These are phyloP conservation scores for Sebastes iracundus DNA, from an alignment of 2,797 vertebrate species.

Conservation along the genomic window DNA sequence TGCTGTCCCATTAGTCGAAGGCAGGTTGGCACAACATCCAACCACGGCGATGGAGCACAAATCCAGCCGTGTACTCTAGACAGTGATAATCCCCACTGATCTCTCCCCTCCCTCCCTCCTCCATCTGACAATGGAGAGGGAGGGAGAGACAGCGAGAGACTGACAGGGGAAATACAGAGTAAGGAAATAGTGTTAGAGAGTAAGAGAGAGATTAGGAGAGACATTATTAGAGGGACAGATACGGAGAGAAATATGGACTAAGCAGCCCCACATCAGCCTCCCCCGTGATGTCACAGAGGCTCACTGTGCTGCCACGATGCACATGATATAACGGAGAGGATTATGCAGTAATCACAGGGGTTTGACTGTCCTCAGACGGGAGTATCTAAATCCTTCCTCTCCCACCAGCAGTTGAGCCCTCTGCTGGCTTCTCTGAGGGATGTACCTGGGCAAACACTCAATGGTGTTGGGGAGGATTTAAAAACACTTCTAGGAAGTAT, in stretches of 20 bases:
- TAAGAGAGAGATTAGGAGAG: slow-evolving; percentile 20
- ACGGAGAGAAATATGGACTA: slow-evolving; percentile 46
- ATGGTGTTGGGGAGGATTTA: slow-evolving; percentile 28
- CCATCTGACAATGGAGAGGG: slow-evolving; percentile 52
- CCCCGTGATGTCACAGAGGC: slow-evolving; percentile 68
- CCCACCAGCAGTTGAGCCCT: slow-evolving; percentile 63
- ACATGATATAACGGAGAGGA: slow-evolving; percentile 78
- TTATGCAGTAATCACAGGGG: slow-evolving; percentile 79
- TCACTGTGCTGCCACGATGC: slow-evolving; percentile 68
- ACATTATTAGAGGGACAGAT: slow-evolving; percentile 17
- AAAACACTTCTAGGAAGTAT: slow-evolving; percentile 47
- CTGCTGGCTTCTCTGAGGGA: slow-evolving; percentile 63
- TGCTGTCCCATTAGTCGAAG: slow-evolving; percentile 64
- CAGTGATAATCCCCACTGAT: slow-evolving; percentile 79
- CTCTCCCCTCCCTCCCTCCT: slow-evolving; percentile 17
- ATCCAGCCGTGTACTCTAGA: slow-evolving; percentile 73
- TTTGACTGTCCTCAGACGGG: slow-evolving; percentile 73
- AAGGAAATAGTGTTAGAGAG: slow-evolving; percentile 27
- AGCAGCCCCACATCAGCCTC: slow-evolving; percentile 47
- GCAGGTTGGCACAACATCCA: slow-evolving; percentile 67
- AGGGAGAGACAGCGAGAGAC: slow-evolving; percentile 23
- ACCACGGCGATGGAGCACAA: slow-evolving; percentile 64
- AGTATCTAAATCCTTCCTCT: slow-evolving; percentile 67
- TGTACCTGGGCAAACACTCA: slow-evolving; percentile 50
- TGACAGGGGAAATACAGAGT: slow-evolving; percentile 27